These are phyloP conservation scores for Leptobrachium leishanense DNA, from an alignment of 2,113 vertebrate genomes.

Conservation along the genomic window DNA sequence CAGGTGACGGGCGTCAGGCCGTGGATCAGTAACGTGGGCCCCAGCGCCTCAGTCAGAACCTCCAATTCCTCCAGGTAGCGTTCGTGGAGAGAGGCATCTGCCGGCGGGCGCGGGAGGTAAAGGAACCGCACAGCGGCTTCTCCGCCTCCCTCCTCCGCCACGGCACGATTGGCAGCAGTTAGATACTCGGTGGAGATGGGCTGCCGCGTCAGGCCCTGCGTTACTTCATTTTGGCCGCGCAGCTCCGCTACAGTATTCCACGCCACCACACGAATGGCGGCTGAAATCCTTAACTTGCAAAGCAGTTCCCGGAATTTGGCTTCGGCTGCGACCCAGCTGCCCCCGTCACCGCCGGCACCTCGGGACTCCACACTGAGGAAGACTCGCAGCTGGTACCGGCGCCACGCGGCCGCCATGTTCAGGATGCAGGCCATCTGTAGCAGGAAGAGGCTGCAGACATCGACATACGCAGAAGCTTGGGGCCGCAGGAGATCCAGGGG, in stretches of 20 bases:
- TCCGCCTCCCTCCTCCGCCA: slow-evolving; percentile 61
- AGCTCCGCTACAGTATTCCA: slow-evolving; percentile 76
- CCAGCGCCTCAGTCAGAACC: slow-evolving; percentile 71
- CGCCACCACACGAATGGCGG: slow-evolving; percentile 78
- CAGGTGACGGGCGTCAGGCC: slow-evolving; percentile 86
- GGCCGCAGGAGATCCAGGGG: slow-evolving; percentile 82
- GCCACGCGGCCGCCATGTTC: slow-evolving; percentile 88
- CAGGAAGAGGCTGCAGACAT: slow-evolving; percentile 86
- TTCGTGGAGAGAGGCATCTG: slow-evolving; percentile 64
- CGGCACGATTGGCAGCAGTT: slow-evolving; percentile 64
- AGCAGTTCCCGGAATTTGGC: slow-evolving; percentile 79
- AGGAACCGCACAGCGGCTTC: slow-evolving; percentile 80
- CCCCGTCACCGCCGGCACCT: slow-evolving; percentile 52
- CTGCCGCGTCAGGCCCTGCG: background rate
- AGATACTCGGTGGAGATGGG: slow-evolving; percentile 59
- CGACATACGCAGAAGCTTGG: slow-evolving; percentile 71
- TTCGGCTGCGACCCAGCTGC: slow-evolving; percentile 77
- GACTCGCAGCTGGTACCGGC: slow-evolving; percentile 79
- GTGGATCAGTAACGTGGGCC: slow-evolving; percentile 82
- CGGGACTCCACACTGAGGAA: slow-evolving; percentile 82
- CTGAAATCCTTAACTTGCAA: slow-evolving; percentile 81
- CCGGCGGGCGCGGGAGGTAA: slow-evolving; percentile 79
- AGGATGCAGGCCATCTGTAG: slow-evolving; percentile 91
- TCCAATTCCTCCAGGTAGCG: slow-evolving; percentile 78
- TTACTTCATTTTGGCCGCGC: slow-evolving; percentile 2